Base-by-base conservation (phyloP, 2,113 vertebrate species). In the Percina caprodes region DNA sequence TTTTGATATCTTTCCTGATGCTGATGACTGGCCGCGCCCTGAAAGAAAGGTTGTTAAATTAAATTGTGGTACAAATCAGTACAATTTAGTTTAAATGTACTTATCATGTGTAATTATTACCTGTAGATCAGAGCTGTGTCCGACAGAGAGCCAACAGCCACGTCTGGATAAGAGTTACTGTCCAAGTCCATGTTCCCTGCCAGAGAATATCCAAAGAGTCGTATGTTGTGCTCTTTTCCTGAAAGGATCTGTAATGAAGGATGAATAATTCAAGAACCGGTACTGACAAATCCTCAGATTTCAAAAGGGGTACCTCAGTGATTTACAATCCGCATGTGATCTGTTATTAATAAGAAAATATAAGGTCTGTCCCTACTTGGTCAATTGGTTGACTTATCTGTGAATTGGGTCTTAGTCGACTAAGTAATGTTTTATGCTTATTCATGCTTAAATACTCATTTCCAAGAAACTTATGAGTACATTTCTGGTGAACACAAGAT, bases 151-250 rank as follows among this genome's bases (percentile, higher is more conserved):
- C 98, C 98, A 52, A 99, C 95, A 67, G 97, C 98, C 85, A 99
- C 82, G 73, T 99, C 98, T 56, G 98, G 98, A 80, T 99, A 99
- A 19, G 93, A 95, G 92, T 99, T 99, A 72, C 89, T 87, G 83
- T 99, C 98, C 88, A 99, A 88, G 89, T 99, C 98, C 97, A 99
- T 97, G 89, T 97, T 97, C 74, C 98, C 98, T 74, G 97, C 96
- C 92, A 99, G 92, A 67, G 98, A 99, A 88, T 99, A 99, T 68
- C 98, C 98, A 92, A 99, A 99, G 58, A 95, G 95, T 39, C 2
- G 87, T 9, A 95, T 91, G 48, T 91, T 92, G 79, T 94, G 89
- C 46, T 94, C 82, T 78, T 90, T 95, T 19, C 96, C 97, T 84
- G 97, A 94, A 13, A 99, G 96, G 88, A 97, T 89, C 98, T 99